These are phyloP conservation scores for Nettapus auritus DNA, from an alignment of 2,113 vertebrate genomes.

Conservation along the genomic window DNA sequence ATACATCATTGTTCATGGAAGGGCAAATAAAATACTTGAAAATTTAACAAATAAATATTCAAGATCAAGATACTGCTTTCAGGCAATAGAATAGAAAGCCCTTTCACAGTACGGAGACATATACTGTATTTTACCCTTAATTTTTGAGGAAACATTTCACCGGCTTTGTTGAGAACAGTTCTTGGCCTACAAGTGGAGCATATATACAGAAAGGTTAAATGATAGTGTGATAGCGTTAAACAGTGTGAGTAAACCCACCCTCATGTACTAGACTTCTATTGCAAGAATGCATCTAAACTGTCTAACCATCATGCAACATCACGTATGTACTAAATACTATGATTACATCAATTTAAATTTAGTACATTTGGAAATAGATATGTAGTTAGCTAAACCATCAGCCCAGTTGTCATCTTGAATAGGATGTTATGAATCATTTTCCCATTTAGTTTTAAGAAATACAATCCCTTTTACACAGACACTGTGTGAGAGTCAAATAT, in stretches of 20 bases:
- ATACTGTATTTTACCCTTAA: background rate
- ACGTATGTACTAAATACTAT: background rate
- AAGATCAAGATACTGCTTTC: background rate
- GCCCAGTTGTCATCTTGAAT: conserved; percentile 41
- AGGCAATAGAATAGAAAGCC: background rate
- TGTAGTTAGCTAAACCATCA: conserved; percentile 20
- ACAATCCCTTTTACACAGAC: conserved; percentile 10
- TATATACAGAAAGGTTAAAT: background rate
- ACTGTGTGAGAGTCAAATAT: background rate
- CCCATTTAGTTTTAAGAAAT: conserved; percentile 50
- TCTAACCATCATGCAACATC: conserved; percentile 19
- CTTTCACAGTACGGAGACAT: background rate
- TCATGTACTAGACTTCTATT: background rate
- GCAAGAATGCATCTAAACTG: conserved; percentile 11
- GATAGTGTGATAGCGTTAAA: background rate
- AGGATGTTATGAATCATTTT: conserved; percentile 64
- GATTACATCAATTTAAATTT: conserved; percentile 51
- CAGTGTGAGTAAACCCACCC: background rate
- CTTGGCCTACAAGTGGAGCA: background rate
- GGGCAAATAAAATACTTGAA: conserved; percentile 23
- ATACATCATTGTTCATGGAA: conserved; percentile 6
- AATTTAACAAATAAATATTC: conserved; percentile 29
- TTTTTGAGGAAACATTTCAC: background rate
- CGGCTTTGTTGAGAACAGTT: background rate
- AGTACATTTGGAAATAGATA: conserved; percentile 60